These are phyloP conservation scores for Megaustenia siamemsis DNA, from an alignment of 2,888 invertebrate species.

Conservation along the genomic window DNA sequence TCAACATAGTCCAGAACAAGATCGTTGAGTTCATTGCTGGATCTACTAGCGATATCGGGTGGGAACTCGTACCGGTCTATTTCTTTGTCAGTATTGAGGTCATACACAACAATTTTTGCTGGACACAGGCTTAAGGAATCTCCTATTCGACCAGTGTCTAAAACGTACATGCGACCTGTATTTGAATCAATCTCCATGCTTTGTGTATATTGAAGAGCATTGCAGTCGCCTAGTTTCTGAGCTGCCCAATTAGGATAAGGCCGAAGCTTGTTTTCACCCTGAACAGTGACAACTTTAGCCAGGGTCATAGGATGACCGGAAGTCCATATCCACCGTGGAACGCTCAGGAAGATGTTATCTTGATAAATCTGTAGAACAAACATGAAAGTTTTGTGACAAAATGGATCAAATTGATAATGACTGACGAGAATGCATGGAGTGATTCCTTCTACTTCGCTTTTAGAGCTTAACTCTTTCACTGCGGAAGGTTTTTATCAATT, in stretches of 20 bases:
- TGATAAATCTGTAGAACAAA: conserved; percentile 58
- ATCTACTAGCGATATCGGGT: conserved; percentile 61
- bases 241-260: conserved; percentile 69
- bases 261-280: conserved; percentile 55
- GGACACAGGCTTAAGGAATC: conserved; percentile 61
- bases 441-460: too few species aligned
- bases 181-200: conserved; percentile 73
- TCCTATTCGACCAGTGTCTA: conserved; percentile 65
- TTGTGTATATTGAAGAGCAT: conserved; percentile 69
- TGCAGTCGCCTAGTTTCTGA: conserved; percentile 68
- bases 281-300: conserved; percentile 56
- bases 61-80: conserved; percentile 65
- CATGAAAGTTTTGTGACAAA: too few species aligned
- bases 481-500: too few species aligned
- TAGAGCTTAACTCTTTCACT: too few species aligned
- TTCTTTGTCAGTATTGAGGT: conserved; percentile 60
- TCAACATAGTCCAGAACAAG: conserved; percentile 69
- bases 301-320: conserved; percentile 55
- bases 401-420: too few species aligned
- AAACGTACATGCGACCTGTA: conserved; percentile 69
- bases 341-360: conserved; percentile 66
- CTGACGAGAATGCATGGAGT: too few species aligned
- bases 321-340: conserved; percentile 64
- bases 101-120: conserved; percentile 69
- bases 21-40: conserved; percentile 67